Percentiles rank a stretch among this genome's conserved stretches.
Conservation (phyloP, 92 coral and sea anemone species). For the Zoanthus gigantus region DNA sequence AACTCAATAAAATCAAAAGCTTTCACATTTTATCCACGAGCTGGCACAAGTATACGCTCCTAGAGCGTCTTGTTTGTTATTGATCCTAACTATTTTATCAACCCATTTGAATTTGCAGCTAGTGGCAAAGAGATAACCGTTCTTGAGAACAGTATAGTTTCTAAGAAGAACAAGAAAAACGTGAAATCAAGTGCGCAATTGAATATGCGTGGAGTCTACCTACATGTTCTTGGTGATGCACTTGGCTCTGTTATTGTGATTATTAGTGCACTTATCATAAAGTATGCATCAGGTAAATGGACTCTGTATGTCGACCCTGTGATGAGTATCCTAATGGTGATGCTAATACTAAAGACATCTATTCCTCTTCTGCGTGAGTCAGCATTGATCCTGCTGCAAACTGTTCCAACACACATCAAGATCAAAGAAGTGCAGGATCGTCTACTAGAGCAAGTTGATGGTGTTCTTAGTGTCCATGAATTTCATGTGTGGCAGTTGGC, state of each 20-base stretch:
- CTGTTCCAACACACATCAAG: constrained; percentile 98
- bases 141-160: constrained; percentile 1
- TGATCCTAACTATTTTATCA: too few species aligned
- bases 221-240: constrained; percentile 98
- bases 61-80: too few species aligned
- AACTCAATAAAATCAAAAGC: too few species aligned
- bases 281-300: constrained; percentile 91
- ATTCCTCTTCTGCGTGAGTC: constrained; percentile 95
- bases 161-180: constrained; percentile 22
- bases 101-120: not conserved
- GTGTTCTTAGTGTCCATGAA: constrained; percentile 94
- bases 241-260: constrained; percentile 95
- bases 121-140: constrained; percentile 34
- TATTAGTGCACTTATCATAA: constrained; percentile 90
- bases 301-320: constrained; percentile 91
- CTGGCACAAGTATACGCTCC: too few species aligned
- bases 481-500: constrained; percentile 99
- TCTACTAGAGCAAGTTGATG: constrained; percentile 87
- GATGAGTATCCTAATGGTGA: constrained; percentile 92
- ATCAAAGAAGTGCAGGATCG: constrained; percentile 93
- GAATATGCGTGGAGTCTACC: constrained; percentile 97
- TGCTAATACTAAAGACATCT: constrained; percentile 88
- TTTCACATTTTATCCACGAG: too few species aligned
- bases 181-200: constrained; percentile 86
- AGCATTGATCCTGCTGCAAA: constrained; percentile 91